Base-by-base conservation (phyloP, 2,113 vertebrate species). In the Ctenodactylus gundi region DNA sequence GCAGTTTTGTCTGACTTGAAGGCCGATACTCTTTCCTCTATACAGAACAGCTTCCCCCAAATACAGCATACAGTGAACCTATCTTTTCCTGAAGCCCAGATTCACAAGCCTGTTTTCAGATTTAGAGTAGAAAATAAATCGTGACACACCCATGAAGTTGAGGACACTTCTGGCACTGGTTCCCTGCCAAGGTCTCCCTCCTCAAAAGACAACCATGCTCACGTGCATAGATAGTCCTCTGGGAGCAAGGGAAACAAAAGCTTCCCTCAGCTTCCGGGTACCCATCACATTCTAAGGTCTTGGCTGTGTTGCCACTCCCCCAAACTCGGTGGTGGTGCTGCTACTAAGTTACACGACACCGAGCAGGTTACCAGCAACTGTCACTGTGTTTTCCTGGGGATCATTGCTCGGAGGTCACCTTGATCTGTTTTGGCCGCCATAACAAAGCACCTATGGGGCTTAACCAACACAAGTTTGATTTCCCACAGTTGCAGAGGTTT, bases 381-480 rank as follows among this genome's bases (percentile, higher is more conserved):
- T 83, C 88, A 20, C 80, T 39, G n/a, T n/a, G n/a, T n/a, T n/a
- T n/a, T n/a, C n/a, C n/a, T n/a, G 44, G 70, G 58, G 91, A 91
- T 53, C 51, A 72, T 5, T 44, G 18, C 67, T 49, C 9, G 87
- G 64, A 53, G 57, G 21, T 9, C 51, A 23, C 77, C 70, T 86
- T 73, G 23, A 1, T 83, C 73, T 75, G 4, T 14, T 21, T 64
- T 36, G 65, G 46, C 14, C n/a, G 8, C 15, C 29, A 13, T 78
- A 60, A 83, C 21, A 83, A 70, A 86, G 76, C 25, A 41, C 31
- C 68, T n/a, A 46, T 44, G 60, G 46, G 84, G 18, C 41, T 86
- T 46, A 75, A 80, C 83, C 20, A 89, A 73, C 5, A 68, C 1
- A 73, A 39, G 25, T 39, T 9, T 31, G 10, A 51, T 78, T 68